Conservation (phyloP, 2,888 invertebrate genomes). For the Idaea straminata region DNA sequence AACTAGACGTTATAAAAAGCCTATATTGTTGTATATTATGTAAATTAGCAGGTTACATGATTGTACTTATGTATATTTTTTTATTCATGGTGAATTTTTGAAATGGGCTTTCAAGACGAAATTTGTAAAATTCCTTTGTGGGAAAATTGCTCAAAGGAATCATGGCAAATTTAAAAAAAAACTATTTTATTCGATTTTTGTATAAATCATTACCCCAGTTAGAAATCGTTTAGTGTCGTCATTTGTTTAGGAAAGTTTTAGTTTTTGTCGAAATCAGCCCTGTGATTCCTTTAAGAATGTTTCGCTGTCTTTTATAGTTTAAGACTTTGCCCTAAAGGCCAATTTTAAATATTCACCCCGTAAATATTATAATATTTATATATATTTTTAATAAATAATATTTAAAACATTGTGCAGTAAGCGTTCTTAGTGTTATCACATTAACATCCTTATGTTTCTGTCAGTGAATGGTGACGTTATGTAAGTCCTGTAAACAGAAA, state of each 20-base stretch:
- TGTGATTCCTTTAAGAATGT: conserved; percentile 25
- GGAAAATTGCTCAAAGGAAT: no score
- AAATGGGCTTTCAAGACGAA: conserved; percentile 42
- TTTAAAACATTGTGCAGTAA: conserved; percentile 11
- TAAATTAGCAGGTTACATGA: conserved; percentile 52
- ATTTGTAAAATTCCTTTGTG: conserved; percentile 6
- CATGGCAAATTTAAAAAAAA: no score
- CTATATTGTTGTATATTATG: conserved; percentile 53
- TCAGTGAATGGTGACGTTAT: conserved; percentile 84
- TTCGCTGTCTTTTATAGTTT: conserved; percentile 39
- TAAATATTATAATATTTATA: not conserved
- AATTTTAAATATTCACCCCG: not conserved
- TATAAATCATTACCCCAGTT: no score
- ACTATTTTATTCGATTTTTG: no score
- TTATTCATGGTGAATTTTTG: conserved; percentile 54
- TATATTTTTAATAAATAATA: conserved; percentile 13
- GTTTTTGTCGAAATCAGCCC: no score
- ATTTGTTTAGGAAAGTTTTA: no score
- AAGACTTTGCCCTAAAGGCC: conserved; percentile 3
- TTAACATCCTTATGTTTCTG: conserved; percentile 83
- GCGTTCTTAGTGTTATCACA: conserved; percentile 36
- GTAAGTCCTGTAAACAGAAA: conserved; percentile 80
- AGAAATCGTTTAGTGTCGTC: no score
- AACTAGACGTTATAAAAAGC: conserved; percentile 69
- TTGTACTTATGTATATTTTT: conserved; percentile 42